phyloP scores from a whole-genome alignment of 2,888 invertebrate species.

The Steromphala cineraria region DNA sequence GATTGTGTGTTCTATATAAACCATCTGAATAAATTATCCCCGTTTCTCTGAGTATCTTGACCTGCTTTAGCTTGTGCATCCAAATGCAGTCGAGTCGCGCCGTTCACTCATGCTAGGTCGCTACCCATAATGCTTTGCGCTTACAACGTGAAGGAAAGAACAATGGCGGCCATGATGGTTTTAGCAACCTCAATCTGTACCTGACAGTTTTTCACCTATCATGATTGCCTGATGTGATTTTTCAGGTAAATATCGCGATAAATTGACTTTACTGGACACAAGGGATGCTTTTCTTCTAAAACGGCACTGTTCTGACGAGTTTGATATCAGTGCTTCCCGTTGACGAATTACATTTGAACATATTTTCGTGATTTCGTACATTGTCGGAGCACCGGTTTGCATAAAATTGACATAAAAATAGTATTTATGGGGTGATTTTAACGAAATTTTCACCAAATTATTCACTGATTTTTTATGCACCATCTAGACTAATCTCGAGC shows the following conservation, averaged over 20 bases:
- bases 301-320: not conserved
- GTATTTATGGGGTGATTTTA: slow-evolving; percentile 20
- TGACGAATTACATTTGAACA: not conserved
- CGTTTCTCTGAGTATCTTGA: not conserved
- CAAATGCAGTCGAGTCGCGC: slow-evolving; percentile 8
- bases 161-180: slow-evolving; percentile 60
- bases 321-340: not conserved
- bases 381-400: not conserved
- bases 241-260: not conserved
- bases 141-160: slow-evolving; percentile 35
- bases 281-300: not conserved
- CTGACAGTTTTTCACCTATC: slow-evolving; percentile 11
- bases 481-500: slow-evolving; percentile 38
- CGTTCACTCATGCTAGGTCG: not conserved
- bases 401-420: not conserved
- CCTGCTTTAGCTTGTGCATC: not conserved
- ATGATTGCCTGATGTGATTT: not conserved
- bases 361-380: not conserved
- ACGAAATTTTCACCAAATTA: slow-evolving; percentile 12
- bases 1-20: not conserved
- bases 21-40: slow-evolving; percentile 14
- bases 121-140: slow-evolving; percentile 45
- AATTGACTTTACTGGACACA: not conserved
- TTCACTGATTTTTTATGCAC: slow-evolving; percentile 27
- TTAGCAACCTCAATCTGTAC: slow-evolving; percentile 26